A percentile compares a stretch with the other conserved stretches of the same genome.
These are phyloP conservation scores for Neria commutata DNA, from an alignment of 2,888 invertebrate species.

Conservation along the genomic window DNA sequence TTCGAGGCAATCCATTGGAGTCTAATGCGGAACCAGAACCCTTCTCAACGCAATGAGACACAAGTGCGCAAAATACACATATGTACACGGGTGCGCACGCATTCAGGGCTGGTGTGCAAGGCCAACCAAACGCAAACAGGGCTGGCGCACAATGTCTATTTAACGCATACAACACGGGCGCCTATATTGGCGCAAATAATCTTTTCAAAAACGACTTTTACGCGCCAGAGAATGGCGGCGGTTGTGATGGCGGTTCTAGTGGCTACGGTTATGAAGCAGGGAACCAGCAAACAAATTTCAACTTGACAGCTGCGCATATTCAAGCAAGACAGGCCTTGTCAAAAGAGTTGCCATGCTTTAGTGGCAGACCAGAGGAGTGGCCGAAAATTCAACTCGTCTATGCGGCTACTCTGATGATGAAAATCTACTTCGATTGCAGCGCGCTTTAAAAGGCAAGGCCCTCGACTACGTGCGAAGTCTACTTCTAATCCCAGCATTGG, in stretches of 20 bases:
- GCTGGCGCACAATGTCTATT: not conserved
- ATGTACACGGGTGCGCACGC: too few relatives aligned
- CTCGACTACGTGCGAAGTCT: not conserved
- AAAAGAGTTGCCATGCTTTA: not conserved
- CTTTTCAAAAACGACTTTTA: too few relatives aligned
- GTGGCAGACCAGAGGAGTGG: not conserved
- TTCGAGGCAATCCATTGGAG: too few relatives aligned
- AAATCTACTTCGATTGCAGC: slow-evolving; percentile 8
- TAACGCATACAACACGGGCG: not conserved
- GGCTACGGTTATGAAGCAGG: too few relatives aligned
- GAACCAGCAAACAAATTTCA: not conserved
- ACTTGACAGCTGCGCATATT: not conserved
- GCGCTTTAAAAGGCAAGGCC: slow-evolving; percentile 3
- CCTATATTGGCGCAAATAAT: too few relatives aligned
- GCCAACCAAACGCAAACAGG: not conserved
- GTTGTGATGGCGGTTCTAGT: too few relatives aligned
- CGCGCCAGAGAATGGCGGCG: too few relatives aligned
- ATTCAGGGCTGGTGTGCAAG: too few relatives aligned
- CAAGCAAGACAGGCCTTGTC: not conserved
- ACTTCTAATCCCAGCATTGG: slow-evolving; percentile 13
- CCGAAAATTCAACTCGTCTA: not conserved
- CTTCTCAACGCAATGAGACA: too few relatives aligned
- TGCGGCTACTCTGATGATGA: not conserved
- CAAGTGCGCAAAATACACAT: too few relatives aligned
- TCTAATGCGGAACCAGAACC: too few relatives aligned